A percentile compares a stretch with the other conserved stretches of the same genome.
phyloP scores from a whole-genome alignment of 2,113 vertebrate species.

The Erpornis zantholeuca region DNA sequence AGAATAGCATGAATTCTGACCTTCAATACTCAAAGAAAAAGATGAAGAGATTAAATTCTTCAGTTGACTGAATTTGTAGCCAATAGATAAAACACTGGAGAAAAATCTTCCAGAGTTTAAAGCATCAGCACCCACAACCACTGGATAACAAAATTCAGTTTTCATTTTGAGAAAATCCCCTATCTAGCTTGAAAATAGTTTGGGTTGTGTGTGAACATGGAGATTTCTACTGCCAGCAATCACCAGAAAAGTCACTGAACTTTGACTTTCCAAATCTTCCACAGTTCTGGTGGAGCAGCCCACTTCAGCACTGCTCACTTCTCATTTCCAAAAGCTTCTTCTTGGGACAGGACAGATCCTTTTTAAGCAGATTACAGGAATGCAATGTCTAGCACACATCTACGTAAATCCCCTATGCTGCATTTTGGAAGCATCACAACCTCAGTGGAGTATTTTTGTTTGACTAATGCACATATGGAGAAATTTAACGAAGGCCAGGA shows the following conservation, averaged over 20 bases:
- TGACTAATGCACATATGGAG: background rate
- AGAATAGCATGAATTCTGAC: background rate
- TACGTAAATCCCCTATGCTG: background rate
- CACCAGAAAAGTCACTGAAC: background rate
- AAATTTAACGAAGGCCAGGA: background rate
- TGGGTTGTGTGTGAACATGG: accelerated
- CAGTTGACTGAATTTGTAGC: background rate
- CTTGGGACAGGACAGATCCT: background rate
- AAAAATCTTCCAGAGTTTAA: background rate
- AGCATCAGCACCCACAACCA: background rate
- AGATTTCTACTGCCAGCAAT: background rate
- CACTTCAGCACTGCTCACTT: background rate
- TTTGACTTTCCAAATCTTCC: background rate
- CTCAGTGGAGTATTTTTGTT: background rate
- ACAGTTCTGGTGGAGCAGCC: accelerated
- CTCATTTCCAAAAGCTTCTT: background rate
- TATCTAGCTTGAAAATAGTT: background rate
- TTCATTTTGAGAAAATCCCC: background rate
- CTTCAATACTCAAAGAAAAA: background rate
- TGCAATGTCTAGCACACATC: background rate
- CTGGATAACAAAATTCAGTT: background rate
- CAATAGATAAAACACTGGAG: background rate
- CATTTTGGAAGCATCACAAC: background rate
- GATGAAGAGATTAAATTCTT: background rate
- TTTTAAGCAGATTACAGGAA: background rate